phyloP scores from a whole-genome alignment of 2,113 vertebrate species.

The Strix aluco region DNA sequence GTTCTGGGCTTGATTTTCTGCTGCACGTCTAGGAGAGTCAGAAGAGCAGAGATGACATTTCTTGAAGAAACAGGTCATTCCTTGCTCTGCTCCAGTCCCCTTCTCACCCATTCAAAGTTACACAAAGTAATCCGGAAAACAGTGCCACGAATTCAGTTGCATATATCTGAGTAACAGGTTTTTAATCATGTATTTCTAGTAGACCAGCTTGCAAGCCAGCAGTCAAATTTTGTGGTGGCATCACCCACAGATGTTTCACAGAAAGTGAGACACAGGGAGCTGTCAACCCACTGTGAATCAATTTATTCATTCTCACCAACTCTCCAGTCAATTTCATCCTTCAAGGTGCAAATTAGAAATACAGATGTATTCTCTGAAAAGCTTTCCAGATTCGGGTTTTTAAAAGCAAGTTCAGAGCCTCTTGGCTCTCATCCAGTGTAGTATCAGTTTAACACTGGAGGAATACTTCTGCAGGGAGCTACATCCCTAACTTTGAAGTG shows the following conservation, averaged over 20 bases:
- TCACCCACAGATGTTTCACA: conserved; percentile 62
- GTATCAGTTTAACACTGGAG: neutral
- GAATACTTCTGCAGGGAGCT: neutral
- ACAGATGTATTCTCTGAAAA: conserved; percentile 50
- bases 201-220: conserved; percentile 45
- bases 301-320: conserved; percentile 66
- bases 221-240: conserved; percentile 56
- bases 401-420: neutral
- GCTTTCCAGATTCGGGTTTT: conserved; percentile 5
- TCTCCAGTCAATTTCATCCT: conserved; percentile 53
- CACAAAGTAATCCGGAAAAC: neutral
- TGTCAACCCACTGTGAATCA: conserved; percentile 66
- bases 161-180: conserved; percentile 3
- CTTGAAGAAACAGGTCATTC: neutral
- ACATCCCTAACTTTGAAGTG: neutral
- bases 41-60: neutral
- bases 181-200: conserved; percentile 24
- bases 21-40: neutral
- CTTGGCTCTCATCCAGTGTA: neutral
- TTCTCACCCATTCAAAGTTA: neutral
- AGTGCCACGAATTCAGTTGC: neutral
- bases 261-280: conserved; percentile 38
- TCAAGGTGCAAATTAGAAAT: conserved; percentile 68
- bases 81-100: neutral
- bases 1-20: neutral